Conservation (phyloP, 2,888 invertebrate species). For the Drosophila nigricruria region DNA sequence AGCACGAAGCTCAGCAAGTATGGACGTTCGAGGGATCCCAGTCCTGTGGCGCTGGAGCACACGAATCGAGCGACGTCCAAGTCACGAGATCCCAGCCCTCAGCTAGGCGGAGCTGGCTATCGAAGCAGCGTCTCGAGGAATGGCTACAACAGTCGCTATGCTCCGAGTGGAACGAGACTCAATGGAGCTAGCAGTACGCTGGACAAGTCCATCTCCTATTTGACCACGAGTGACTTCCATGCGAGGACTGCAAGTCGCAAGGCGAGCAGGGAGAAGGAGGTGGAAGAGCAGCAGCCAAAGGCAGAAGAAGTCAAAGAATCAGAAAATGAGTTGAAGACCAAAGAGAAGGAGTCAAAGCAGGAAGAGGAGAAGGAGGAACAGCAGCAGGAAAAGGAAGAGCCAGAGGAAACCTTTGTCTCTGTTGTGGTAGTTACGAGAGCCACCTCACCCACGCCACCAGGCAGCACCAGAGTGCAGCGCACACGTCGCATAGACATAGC, state of each 20-base stretch:
- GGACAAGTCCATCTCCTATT: conserved; percentile 83
- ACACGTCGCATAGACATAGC: conserved; percentile 90
- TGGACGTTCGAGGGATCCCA: conserved; percentile 83
- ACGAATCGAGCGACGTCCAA: conserved; percentile 84
- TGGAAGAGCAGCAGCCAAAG: conserved; percentile 46
- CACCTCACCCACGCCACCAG: conserved; percentile 91
- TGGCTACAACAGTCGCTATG: conserved; percentile 64
- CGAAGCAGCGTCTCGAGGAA: conserved; percentile 61
- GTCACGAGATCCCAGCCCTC: conserved; percentile 87
- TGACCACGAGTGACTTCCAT: conserved; percentile 84
- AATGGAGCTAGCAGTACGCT: conserved; percentile 47
- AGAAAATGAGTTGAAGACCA: conserved; percentile 20
- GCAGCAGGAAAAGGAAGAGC: not conserved
- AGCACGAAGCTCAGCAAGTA: conserved; percentile 77
- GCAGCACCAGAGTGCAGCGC: conserved; percentile 87
- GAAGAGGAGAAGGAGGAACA: not conserved
- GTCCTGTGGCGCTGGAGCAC: conserved; percentile 82
- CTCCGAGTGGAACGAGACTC: conserved; percentile 22
- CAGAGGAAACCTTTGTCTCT: conserved; percentile 84
- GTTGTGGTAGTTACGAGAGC: conserved; percentile 90
- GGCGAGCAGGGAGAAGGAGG: conserved; percentile 83
- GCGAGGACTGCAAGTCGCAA: conserved; percentile 82
- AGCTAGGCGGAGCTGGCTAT: conserved; percentile 85
- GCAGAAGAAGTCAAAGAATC: conserved; percentile 4
- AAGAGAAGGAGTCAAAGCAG: not conserved